A percentile compares a stretch with the other conserved stretches of the same genome.
These are phyloP conservation scores for Brachionichthys hirsutus DNA, from an alignment of 2,113 vertebrate genomes.

Conservation along the genomic window DNA sequence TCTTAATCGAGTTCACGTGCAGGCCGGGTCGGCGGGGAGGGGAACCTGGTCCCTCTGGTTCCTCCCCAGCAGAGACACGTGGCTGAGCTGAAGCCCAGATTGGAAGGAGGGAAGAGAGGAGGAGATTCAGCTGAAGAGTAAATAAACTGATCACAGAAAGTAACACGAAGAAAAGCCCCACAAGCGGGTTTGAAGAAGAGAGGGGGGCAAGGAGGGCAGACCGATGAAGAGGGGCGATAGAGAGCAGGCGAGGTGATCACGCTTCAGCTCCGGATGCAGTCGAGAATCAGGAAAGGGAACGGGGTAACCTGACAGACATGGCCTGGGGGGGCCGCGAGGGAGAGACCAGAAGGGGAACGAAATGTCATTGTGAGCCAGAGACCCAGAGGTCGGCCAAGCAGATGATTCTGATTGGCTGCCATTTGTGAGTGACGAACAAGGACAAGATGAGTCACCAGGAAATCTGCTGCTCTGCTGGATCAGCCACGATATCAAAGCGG, in stretches of 20 bases:
- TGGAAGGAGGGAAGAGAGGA: background rate
- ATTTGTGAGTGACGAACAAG: slow-evolving; percentile 7
- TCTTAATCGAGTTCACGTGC: slow-evolving; percentile 32
- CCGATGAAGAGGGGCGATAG: slow-evolving; percentile 31
- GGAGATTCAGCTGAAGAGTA: too few species aligned
- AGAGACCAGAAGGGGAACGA: background rate
- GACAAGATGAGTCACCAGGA: slow-evolving; percentile 13
- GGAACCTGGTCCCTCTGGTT: slow-evolving; percentile 33
- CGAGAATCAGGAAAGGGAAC: background rate
- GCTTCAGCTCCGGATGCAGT: too few species aligned
- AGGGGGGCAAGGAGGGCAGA: slow-evolving; percentile 2
- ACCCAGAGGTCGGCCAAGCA: background rate
- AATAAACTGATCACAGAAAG: slow-evolving; percentile 35
- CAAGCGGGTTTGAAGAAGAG: slow-evolving; percentile 23
- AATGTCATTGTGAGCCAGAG: slow-evolving; percentile 28
- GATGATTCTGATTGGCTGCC: slow-evolving; percentile 30
- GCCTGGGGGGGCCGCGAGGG: background rate
- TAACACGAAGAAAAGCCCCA: slow-evolving; percentile 18
- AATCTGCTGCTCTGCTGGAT: background rate
- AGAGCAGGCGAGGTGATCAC: slow-evolving; percentile 20
- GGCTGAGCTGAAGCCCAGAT: slow-evolving; percentile 26
- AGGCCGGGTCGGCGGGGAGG: slow-evolving; percentile 23
- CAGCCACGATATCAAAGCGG: background rate
- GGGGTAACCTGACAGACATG: slow-evolving; percentile 9
- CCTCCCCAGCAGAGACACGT: slow-evolving; percentile 7